phyloP scores from a whole-genome alignment of 2,888 invertebrate species.

The Protonemura montana region DNA sequence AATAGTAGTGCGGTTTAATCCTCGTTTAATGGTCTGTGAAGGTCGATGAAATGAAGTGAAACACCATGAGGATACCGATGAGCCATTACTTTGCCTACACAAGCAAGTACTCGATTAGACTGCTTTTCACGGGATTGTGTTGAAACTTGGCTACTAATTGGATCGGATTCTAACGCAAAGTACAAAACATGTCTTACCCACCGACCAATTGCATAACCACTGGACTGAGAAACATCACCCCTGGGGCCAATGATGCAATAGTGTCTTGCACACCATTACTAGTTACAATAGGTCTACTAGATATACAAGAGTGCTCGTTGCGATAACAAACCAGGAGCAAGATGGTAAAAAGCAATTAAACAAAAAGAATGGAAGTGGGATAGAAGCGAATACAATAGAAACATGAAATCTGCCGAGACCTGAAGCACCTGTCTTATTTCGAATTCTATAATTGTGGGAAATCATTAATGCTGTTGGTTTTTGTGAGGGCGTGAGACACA shows the following conservation, averaged over 20 bases:
- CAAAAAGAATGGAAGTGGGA: background rate
- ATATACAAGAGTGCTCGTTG: background rate
- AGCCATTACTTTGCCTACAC: too few relatives aligned
- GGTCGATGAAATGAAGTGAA: background rate
- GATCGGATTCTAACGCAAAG: background rate
- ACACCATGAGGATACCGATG: background rate
- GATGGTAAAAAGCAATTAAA: background rate
- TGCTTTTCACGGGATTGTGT: background rate
- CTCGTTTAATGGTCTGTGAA: background rate
- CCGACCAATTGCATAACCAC: background rate
- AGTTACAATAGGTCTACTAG: background rate
- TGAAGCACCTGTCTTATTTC: background rate
- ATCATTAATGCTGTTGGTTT: background rate
- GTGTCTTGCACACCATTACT: background rate
- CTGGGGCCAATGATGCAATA: background rate
- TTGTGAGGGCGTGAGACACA: too few relatives aligned
- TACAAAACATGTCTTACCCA: background rate
- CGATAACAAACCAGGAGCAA: too few relatives aligned
- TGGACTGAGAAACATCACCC: slow-evolving; percentile 7
- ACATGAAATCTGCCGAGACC: background rate
- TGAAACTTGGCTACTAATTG: background rate
- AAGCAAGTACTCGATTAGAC: background rate
- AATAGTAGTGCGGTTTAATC: background rate
- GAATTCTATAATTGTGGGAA: background rate
- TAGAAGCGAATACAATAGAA: background rate